Percentiles rank a stretch among this genome's conserved stretches.
phyloP scores from a whole-genome alignment of 2,888 invertebrate genomes.

The Cephonodes hylas region DNA sequence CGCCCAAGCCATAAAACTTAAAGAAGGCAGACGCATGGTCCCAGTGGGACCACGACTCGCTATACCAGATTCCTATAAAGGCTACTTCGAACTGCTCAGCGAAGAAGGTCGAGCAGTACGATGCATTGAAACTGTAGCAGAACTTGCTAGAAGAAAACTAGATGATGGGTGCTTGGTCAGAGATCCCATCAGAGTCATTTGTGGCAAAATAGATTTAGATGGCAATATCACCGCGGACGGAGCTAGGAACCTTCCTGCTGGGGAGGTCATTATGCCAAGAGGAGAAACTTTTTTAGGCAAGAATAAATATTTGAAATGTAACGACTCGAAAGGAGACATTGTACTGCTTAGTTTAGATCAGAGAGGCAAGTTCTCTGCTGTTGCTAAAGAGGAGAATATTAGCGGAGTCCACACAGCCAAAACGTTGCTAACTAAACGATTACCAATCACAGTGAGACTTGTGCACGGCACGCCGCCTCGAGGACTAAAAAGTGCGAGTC shows the following conservation, averaged over 20 bases:
- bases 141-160: conserved; percentile 88
- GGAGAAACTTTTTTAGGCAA: conserved; percentile 86
- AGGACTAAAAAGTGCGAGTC: conserved; percentile 89
- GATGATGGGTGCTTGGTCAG: conserved; percentile 90
- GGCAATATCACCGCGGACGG: conserved; percentile 85
- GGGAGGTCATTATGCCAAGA: conserved; percentile 90
- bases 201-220: conserved; percentile 82
- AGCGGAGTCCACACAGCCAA: conserved; percentile 96
- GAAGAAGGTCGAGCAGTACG: conserved; percentile 96
- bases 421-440: conserved; percentile 92
- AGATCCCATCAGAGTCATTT: conserved; percentile 87
- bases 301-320: conserved; percentile 92
- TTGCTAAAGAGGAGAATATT: conserved; percentile 96
- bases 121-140: conserved; percentile 93
- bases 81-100: conserved; percentile 96
- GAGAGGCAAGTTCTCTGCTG: conserved; percentile 94
- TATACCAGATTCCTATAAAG: conserved; percentile 94
- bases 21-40: conserved; percentile 91
- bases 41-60: conserved; percentile 91
- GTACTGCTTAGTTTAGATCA: conserved; percentile 92
- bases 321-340: conserved; percentile 91
- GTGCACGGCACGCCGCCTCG: conserved; percentile 94
- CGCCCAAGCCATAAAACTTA: conserved; percentile 94
- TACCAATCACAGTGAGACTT: conserved; percentile 95
- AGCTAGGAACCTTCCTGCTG: conserved; percentile 88